Conservation (phyloP, 2,113 vertebrate genomes). For the Gnathonemus longibarbis region DNA sequence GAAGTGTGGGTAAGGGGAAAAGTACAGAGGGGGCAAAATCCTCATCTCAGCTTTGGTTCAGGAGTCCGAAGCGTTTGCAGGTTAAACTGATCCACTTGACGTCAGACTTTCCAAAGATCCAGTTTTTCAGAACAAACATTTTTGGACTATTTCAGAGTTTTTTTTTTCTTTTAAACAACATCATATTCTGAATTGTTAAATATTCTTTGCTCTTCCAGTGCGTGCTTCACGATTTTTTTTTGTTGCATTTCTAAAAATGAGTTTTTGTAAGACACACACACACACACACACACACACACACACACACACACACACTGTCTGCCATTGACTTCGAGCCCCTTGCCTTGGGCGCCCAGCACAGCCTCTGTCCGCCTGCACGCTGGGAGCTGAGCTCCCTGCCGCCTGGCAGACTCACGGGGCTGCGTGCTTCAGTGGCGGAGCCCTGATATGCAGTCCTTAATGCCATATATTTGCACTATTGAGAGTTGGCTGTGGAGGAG, state of each 20-base stretch:
- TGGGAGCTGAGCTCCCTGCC: not conserved
- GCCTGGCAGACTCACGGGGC: not conserved
- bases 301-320: not conserved
- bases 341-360: not conserved
- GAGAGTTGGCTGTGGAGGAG: conserved; percentile 27
- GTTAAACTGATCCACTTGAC: conserved; percentile 48
- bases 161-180: conserved; percentile 20
- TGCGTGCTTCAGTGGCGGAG: conserved; percentile 33
- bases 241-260: conserved; percentile 6
- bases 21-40: conserved; percentile 2
- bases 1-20: conserved; percentile 30
- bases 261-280: conserved; percentile 9
- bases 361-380: not conserved
- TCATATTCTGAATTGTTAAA: conserved; percentile 14
- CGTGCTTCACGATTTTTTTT: conserved; percentile 21
- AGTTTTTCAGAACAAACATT: conserved; percentile 54
- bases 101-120: conserved; percentile 61
- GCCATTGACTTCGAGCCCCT: not conserved
- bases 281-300: not conserved
- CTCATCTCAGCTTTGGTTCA: conserved; percentile 23
- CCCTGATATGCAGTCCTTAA: conserved; percentile 60
- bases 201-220: conserved; percentile 22
- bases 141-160: conserved; percentile 41
- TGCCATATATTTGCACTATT: conserved; percentile 66
- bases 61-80: conserved; percentile 44